A percentile compares a stretch with the other conserved stretches of the same genome.
phyloP scores from a whole-genome alignment of 1,140 invertebrate species.

The Ericerus pela region DNA sequence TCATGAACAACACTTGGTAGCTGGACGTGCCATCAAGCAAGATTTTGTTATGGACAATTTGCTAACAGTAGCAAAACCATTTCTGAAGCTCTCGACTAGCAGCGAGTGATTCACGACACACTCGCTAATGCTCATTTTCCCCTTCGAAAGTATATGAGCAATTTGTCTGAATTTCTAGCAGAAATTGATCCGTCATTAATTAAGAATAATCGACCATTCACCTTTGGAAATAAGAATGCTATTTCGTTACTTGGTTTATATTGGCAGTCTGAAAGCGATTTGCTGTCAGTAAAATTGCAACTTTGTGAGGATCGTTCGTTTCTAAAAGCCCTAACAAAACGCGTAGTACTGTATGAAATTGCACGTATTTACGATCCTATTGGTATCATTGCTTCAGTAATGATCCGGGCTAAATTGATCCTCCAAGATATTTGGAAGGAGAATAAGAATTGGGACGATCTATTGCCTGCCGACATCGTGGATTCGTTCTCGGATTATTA shows the following conservation, averaged over 20 bases:
- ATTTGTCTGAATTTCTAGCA: not conserved
- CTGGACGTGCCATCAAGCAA: not conserved
- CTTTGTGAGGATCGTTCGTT: not conserved
- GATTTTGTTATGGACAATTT: slow-evolving; percentile 12
- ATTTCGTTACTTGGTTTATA: not conserved
- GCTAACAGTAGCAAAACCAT: not conserved
- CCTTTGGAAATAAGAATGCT: not conserved
- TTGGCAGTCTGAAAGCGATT: not conserved
- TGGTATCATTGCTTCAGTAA: not conserved
- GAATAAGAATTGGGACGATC: too few species aligned
- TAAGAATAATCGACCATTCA: not conserved
- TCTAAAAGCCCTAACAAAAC: not conserved
- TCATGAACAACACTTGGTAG: not conserved
- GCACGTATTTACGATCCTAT: not conserved
- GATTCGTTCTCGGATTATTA: not conserved
- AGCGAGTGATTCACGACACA: not conserved
- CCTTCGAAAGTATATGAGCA: slow-evolving; percentile 19
- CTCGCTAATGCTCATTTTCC: not conserved
- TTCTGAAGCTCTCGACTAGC: not conserved
- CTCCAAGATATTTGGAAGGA: not conserved
- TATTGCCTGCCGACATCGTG: not conserved
- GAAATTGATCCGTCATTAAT: not conserved
- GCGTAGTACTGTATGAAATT: not conserved
- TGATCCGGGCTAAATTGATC: not conserved
- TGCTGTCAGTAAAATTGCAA: not conserved